Percentiles rank a stretch among this genome's conserved stretches.
phyloP scores from a whole-genome alignment of 30 jellyfish, hydroid and myxozoan genomes.

The Cassiopea xamachana region DNA sequence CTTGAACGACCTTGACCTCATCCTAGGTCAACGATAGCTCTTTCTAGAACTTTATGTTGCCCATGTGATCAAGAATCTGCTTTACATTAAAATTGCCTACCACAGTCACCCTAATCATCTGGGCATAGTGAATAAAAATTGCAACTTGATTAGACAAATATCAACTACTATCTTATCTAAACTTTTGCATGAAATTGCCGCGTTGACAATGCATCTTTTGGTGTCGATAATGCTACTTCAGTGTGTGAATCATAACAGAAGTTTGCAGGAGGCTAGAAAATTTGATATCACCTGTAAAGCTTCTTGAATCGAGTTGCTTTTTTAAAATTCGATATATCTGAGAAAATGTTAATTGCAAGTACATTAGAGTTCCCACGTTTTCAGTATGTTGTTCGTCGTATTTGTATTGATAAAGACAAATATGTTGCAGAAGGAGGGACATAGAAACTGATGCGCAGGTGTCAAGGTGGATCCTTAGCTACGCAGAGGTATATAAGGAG shows the following conservation, averaged over 20 bases:
- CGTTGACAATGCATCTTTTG: neutral
- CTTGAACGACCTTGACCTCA: no score
- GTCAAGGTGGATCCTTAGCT: constrained; percentile 10
- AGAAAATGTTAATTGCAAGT: neutral
- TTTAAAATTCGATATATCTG: neutral
- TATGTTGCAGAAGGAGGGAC: neutral
- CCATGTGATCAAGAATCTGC: neutral
- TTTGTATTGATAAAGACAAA: neutral
- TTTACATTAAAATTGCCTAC: neutral
- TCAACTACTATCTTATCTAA: neutral
- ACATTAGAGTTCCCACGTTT: constrained; percentile 1
- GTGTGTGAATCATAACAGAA: neutral
- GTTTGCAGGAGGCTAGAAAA: neutral
- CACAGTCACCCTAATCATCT: neutral
- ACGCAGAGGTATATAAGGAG: neutral
- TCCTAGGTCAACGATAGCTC: neutral
- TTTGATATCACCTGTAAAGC: neutral
- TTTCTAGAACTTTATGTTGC: neutral
- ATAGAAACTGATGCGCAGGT: neutral
- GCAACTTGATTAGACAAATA: neutral
- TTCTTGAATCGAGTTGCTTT: neutral
- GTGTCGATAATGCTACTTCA: neutral
- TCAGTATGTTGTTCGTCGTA: neutral
- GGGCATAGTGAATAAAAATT: neutral
- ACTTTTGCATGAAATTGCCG: neutral